Conservation (phyloP, 2,113 vertebrate genomes). For the Carollia perspicillata region DNA sequence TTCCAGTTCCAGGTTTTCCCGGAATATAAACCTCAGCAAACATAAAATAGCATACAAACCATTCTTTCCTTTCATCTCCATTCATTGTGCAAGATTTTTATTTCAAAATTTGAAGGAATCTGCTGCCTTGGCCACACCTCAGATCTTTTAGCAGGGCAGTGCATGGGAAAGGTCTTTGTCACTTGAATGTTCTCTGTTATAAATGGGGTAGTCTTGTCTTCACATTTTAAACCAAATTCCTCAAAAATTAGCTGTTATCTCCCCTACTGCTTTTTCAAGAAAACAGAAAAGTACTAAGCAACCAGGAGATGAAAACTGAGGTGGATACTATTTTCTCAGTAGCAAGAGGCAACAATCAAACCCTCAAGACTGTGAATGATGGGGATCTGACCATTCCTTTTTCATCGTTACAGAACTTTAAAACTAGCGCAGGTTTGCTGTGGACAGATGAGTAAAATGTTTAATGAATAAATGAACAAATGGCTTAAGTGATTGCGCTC, state of each 20-base stretch:
- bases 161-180: background rate
- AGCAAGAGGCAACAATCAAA: background rate
- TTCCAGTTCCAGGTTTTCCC: constrained; percentile 19
- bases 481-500: background rate
- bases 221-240: background rate
- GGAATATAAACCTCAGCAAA: background rate
- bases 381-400: background rate
- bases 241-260: background rate
- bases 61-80: background rate
- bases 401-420: background rate
- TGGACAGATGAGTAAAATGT: background rate
- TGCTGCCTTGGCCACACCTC: background rate
- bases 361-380: background rate
- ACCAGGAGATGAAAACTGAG: background rate
- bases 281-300: background rate
- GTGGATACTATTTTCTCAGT: background rate
- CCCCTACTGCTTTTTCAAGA: background rate
- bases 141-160: background rate
- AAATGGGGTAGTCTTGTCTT: background rate
- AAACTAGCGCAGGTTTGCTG: background rate
- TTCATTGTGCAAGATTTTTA: background rate
- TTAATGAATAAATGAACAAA: background rate
- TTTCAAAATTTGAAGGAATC: constrained; percentile 27
- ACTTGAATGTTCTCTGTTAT: background rate
- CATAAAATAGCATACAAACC: background rate